phyloP scores from a whole-genome alignment of 2,113 vertebrate genomes.

The Nanorana parkeri region DNA sequence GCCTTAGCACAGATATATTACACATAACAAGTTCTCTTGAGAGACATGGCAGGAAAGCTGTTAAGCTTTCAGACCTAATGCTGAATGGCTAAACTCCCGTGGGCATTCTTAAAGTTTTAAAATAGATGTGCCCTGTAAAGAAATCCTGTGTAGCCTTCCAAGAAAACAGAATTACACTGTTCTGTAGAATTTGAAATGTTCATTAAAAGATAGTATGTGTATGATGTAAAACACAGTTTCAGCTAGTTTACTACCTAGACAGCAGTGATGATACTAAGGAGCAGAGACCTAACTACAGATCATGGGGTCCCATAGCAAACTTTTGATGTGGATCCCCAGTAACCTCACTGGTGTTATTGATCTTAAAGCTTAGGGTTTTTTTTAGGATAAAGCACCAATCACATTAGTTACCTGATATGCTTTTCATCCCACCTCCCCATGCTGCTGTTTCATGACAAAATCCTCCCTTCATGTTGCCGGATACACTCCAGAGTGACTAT shows the following conservation, averaged over 20 bases:
- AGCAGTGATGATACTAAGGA: too few species aligned
- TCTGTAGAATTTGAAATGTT: background rate
- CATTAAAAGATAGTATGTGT: background rate
- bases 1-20: slow-evolving; percentile 64
- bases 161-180: background rate
- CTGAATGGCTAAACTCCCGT: slow-evolving; percentile 51
- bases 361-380: too few species aligned
- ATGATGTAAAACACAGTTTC: background rate
- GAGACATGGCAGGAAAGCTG: slow-evolving; percentile 59
- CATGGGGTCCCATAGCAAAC: too few species aligned
- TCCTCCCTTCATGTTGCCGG: too few species aligned
- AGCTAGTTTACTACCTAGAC: background rate
- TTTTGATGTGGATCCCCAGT: too few species aligned
- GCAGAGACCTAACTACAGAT: too few species aligned
- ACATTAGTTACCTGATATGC: too few species aligned
- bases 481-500: too few species aligned
- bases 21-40: slow-evolving; percentile 70
- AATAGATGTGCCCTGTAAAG: slow-evolving; percentile 63
- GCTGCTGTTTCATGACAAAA: too few species aligned
- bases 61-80: slow-evolving; percentile 62
- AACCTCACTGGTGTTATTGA: too few species aligned
- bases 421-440: too few species aligned
- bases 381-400: too few species aligned
- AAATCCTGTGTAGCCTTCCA: slow-evolving; percentile 58
- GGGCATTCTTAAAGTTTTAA: slow-evolving; percentile 65